Evolutionary conservation across 1,140 invertebrate genomes (phyloP).

Genomic region (Calephelis nemesis): DNA sequence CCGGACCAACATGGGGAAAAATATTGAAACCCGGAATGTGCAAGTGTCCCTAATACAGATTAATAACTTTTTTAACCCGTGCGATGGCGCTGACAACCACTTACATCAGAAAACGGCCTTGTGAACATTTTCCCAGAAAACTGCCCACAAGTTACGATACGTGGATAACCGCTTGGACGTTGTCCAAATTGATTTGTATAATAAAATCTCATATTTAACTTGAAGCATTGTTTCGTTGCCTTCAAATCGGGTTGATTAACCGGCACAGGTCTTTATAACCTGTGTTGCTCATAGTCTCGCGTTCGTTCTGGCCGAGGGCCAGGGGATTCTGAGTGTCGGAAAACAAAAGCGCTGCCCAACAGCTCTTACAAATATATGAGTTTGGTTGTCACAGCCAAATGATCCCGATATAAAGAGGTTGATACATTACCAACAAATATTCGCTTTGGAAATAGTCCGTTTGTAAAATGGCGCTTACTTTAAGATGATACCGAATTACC

Average conservation of each 20-base stretch:
- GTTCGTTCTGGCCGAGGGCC: conserved; percentile 56
- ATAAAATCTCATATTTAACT: conserved; percentile 26
- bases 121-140: background rate
- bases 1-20: too few relatives aligned
- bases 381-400: conserved; percentile 18
- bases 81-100: too few relatives aligned
- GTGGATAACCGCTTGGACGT: conserved; percentile 28
- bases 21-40: too few relatives aligned
- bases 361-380: conserved; percentile 39
- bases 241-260: conserved; percentile 69
- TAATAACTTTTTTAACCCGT: too few relatives aligned
- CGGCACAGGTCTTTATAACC: conserved; percentile 60
- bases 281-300: conserved; percentile 61
- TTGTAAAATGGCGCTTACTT: background rate
- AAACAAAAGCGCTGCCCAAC: conserved; percentile 39
- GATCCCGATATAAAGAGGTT: conserved; percentile 6
- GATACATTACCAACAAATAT: conserved; percentile 18
- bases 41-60: too few relatives aligned
- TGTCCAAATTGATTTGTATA: conserved; percentile 40
- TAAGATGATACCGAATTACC: background rate
- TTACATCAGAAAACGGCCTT: too few relatives aligned
- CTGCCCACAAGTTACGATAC: conserved; percentile 1
- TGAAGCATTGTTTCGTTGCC: conserved; percentile 48
- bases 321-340: conserved; percentile 29
- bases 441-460: background rate